Evolutionary conservation across 2,888 invertebrate genomes (phyloP), one percentile per base, ranked within the genome.

Genomic region (Tricholauxania praeusta): DNA sequence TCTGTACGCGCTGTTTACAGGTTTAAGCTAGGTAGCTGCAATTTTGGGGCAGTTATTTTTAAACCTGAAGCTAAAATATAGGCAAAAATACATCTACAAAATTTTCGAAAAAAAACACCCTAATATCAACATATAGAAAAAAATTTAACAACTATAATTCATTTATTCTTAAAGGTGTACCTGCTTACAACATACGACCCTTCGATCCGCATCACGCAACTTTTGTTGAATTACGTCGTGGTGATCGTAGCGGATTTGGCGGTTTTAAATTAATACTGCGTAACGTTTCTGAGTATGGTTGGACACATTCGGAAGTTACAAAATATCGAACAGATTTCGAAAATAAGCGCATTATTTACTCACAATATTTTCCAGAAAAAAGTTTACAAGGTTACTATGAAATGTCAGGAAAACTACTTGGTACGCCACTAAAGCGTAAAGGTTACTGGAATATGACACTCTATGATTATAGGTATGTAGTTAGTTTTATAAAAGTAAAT

Each of bases 281-380:
- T 72, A 92, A 94, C 81, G 92, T 94, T 10, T 92, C 90, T 66
- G 95, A 95, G 83, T 89, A 90, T 72, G 95, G 95, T 52, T 95
- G 94, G 93, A 89, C 92, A 0, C 87, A 89, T 15, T 94, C 94
- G 28, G 91, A 92, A 81, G 92, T 95, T 74, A 94, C 93, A 12
- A 93, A 92, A 84, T 92, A 93, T 84, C 93, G 93, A 83, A 91
- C 91, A 14, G 92, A 93, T 82, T 89, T 90, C 85, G 89, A 89
- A 14, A 91, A 91, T 79, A 88, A 91, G 74, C 89, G 89, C 59
- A 90, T 95, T 4, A 90, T 93, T 72, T 94, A 94, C 81, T 92
- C 94, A 0, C 95, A 95, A 86, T 93, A 92, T 84, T 95, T 95
- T 84, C 95, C 95, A 0, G 94, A 94, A 80, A 95, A 95, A 82